Conservation (phyloP, 2,888 invertebrate genomes). For the Dimorphilus gyrociliatus region DNA sequence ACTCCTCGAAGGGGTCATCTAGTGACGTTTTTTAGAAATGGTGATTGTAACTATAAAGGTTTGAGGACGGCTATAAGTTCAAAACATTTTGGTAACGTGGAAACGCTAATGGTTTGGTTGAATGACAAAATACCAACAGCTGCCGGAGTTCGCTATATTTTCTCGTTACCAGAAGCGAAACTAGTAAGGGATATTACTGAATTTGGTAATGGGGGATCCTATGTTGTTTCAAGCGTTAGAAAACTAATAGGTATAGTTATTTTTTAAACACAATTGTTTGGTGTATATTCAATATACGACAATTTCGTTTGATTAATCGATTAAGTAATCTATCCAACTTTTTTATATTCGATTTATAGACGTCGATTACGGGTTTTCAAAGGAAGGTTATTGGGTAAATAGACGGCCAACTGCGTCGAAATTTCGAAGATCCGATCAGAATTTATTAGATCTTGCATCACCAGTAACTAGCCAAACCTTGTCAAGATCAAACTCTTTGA, state of each 20-base stretch:
- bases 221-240: constrained; percentile 80
- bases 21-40: constrained; percentile 79
- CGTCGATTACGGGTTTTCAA: constrained; percentile 20
- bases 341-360: no score
- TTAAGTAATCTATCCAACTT: no score
- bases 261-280: no score
- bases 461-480: constrained; percentile 4
- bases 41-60: constrained; percentile 77
- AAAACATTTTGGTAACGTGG: constrained; percentile 66
- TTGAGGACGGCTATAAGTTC: constrained; percentile 73
- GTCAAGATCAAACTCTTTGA: constrained; percentile 4
- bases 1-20: no score
- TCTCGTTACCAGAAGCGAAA: constrained; percentile 69
- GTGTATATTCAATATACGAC: no score
- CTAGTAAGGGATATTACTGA: constrained; percentile 47
- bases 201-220: constrained; percentile 56
- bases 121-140: constrained; percentile 72
- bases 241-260: no score
- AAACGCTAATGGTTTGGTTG: constrained; percentile 65
- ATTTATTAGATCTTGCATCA: constrained; percentile 14
- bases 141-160: constrained; percentile 72
- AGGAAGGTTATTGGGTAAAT: constrained; percentile 18
- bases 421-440: constrained; percentile 15
- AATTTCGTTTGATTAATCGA: no score
- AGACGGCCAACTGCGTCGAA: constrained; percentile 12